Percentiles rank a stretch among this genome's conserved stretches.
These are phyloP conservation scores for Cheilosia vulpina DNA, from an alignment of 2,888 invertebrate genomes.

Conservation along the genomic window DNA sequence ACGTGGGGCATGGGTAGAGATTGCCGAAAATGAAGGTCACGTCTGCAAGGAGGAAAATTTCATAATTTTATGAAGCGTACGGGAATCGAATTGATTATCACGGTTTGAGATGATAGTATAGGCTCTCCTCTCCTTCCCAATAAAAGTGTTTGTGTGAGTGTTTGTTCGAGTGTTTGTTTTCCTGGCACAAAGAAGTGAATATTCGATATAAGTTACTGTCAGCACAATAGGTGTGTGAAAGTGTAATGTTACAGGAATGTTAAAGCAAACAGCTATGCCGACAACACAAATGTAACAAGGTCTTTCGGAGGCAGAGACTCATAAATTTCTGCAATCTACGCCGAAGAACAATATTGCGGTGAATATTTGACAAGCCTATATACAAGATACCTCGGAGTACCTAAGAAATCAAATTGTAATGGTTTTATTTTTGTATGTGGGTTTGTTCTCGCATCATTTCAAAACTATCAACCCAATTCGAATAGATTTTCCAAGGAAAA, in stretches of 20 bases:
- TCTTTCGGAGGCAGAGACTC: background rate
- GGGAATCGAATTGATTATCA: constrained; percentile 73
- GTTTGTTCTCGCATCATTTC: too few species aligned
- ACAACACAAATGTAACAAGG: constrained; percentile 7
- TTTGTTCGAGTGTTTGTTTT: background rate
- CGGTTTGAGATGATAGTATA: constrained; percentile 32
- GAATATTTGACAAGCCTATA: too few species aligned
- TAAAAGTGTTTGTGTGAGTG: constrained; percentile 1
- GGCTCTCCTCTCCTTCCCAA: constrained; percentile 2
- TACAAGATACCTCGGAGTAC: too few species aligned
- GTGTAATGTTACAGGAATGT: constrained; percentile 1
- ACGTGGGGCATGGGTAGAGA: constrained; percentile 24
- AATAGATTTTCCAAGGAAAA: too few species aligned
- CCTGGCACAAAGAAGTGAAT: constrained; percentile 31
- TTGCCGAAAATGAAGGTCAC: constrained; percentile 31
- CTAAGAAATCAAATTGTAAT: too few species aligned
- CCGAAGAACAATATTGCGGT: too few species aligned
- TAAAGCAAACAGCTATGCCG: background rate
- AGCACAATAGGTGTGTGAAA: constrained; percentile 14
- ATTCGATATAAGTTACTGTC: constrained; percentile 18
- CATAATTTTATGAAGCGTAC: constrained; percentile 75
- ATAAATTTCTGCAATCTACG: too few species aligned
- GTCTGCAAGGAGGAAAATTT: constrained; percentile 56
- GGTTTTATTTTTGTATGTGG: too few species aligned
- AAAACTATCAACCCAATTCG: too few species aligned